Base-by-base conservation (phyloP, 2,113 vertebrate species). In the Trichomycterus rosablanca region DNA sequence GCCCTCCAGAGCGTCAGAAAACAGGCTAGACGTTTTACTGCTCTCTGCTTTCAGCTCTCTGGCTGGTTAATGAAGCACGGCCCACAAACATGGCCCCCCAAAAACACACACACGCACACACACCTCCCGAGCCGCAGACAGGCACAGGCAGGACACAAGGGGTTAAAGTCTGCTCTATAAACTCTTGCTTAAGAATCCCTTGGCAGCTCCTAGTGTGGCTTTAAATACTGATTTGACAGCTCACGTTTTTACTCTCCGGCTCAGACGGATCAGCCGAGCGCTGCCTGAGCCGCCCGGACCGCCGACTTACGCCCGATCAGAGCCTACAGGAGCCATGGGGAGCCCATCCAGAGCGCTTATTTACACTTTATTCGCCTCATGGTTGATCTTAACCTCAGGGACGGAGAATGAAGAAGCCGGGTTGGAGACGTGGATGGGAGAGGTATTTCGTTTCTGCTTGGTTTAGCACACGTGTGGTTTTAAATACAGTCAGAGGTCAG, bases 191-290 rank as follows among this genome's bases (percentile, higher is more conserved):
- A 84, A 88, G 76, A 89, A 88, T 83, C 74, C 74, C 71, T 87
- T 90, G 89, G 89, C 92, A 93, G 87, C 85, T 86, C 85, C 79
- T 88, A 74, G 81, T 86, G 84, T 83, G 92, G 86, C 90, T 95
- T 96, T 93, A 93, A 94, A 92, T 92, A 91, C 89, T 89, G 91
- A 90, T 92, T 90, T 90, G 85, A 92, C 80, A 70, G 86, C 88
- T 82, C 87, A 80, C 75, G 69, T 86, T 89, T n/a, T 85, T 88
- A 78, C 80, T 88, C 86, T 70, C 88, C 91, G 82, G 79, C 86
- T 76, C 82, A 74, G 83, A 83, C 79, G 80, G 85, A 83, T 73
- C 68, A 80, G 70, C 83, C 86, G 74, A 70, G 60, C 80, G 64
- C 71, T 73, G 72, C 54, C 67, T 74, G 73, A 59, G 64, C 70